phyloP scores from a whole-genome alignment of 2,888 invertebrate genomes.

The Nowickia ferox region DNA sequence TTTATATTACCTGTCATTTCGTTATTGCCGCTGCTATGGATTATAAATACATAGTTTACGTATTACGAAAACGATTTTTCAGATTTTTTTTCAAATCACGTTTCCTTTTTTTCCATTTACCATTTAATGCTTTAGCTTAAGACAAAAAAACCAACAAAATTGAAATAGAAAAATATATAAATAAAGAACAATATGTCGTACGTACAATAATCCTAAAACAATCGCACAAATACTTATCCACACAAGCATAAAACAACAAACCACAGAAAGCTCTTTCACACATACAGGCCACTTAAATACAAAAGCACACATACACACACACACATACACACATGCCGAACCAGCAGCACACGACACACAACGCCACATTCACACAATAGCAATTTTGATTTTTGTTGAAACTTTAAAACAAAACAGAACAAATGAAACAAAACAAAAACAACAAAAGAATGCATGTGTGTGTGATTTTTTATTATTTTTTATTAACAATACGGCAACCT shows the following conservation, averaged over 20 bases:
- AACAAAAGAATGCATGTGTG: neutral
- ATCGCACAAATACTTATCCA: slow-evolving; percentile 28
- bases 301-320: slow-evolving; percentile 12
- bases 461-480: slow-evolving; percentile 47
- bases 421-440: neutral
- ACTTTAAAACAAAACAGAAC: slow-evolving; percentile 1
- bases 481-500: slow-evolving; percentile 63
- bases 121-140: slow-evolving; percentile 47
- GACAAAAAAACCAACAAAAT: slow-evolving; percentile 33
- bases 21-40: slow-evolving; percentile 1
- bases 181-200: slow-evolving; percentile 54
- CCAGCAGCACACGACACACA: neutral
- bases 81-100: slow-evolving; percentile 42
- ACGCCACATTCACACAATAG: slow-evolving; percentile 34
- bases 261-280: slow-evolving; percentile 37
- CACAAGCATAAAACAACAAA: slow-evolving; percentile 23
- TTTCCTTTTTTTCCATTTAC: slow-evolving; percentile 15
- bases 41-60: slow-evolving; percentile 20
- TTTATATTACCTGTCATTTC: slow-evolving; percentile 3
- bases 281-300: slow-evolving; percentile 30
- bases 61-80: slow-evolving; percentile 22
- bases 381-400: slow-evolving; percentile 52
- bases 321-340: slow-evolving; percentile 22
- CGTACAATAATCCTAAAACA: slow-evolving; percentile 56
- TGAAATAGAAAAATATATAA: slow-evolving; percentile 37